A percentile compares a stretch with the other conserved stretches of the same genome.
Conservation (phyloP, 2,888 invertebrate genomes). For the Tipula helvola region DNA sequence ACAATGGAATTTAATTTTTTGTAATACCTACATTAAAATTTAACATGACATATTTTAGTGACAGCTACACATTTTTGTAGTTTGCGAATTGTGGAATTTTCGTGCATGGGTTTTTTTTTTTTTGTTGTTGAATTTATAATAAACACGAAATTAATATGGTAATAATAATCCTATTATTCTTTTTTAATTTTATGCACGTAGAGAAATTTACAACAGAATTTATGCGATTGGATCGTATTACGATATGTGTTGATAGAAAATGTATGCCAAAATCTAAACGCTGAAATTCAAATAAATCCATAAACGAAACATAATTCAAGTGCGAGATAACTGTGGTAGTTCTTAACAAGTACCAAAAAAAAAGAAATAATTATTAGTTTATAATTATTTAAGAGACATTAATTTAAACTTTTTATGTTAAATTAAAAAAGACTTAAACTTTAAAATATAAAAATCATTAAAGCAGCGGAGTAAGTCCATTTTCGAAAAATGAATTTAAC, state of each 20-base stretch:
- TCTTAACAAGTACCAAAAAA: no score
- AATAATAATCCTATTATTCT: neutral
- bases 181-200: neutral
- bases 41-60: neutral
- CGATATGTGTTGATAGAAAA: neutral
- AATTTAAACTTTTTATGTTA: no score
- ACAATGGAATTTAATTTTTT: neutral
- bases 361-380: no score
- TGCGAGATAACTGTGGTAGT: no score
- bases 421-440: no score
- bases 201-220: neutral
- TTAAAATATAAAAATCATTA: no score
- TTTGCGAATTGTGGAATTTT: neutral
- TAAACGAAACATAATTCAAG: no score
- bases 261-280: no score
- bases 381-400: no score
- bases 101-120: neutral
- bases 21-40: neutral
- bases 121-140: neutral
- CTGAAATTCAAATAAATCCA: no score
- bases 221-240: neutral
- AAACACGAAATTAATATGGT: conserved; percentile 4
- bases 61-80: neutral
- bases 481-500: no score
- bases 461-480: no score